Evolutionary conservation across 2,888 invertebrate genomes (phyloP), one percentile per base, ranked within the genome.

Genomic region (Julus scanicus): DNA sequence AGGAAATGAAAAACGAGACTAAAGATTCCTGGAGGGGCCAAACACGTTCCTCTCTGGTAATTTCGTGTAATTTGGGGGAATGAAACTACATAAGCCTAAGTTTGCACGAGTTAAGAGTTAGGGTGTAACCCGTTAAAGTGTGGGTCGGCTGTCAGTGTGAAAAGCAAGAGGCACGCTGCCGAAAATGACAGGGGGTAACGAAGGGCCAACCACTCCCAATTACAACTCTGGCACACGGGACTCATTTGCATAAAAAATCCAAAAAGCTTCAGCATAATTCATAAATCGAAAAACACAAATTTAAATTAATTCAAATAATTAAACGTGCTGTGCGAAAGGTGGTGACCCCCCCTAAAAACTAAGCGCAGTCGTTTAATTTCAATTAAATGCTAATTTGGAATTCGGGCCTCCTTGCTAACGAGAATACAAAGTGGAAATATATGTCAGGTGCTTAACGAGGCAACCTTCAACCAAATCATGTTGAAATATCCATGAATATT

Each of bases 41-140:
- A 71, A 71, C 71, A 71, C 71, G 71, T 71, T 71, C 71, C 71
- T 71, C 20, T n/a, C 29, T 71, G 20, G 29, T 71, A 71, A 71
- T 71, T 71, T 71, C 20, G 71, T 71, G 71, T 71, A 71, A 71
- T 71, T 71, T 71, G 71, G 8, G 11, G 57, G 57, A 17, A n/a
- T 5, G 13, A 11, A 53, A 6, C 48, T 15, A 63, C 17, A n/a
- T 63, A 63, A 63, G 63, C 63, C 63, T 63, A 63, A 63, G n/a
- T 63, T 63, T 17, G 9, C 9, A 71, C 5, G 8, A 44, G 44
- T 44, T 44, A 44, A 44, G 8, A 44, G 5, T 53, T 71, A 71
- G 71, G 71, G 71, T 71, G 71, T 20, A 71, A 71, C 71, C 71
- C 71, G 71, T 71, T 71, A 71, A 44, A 71, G 71, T 71, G 71